Evolutionary conservation across 2,797 vertebrate genomes (phyloP).

Genomic region (Darevskia mixta): DNA sequence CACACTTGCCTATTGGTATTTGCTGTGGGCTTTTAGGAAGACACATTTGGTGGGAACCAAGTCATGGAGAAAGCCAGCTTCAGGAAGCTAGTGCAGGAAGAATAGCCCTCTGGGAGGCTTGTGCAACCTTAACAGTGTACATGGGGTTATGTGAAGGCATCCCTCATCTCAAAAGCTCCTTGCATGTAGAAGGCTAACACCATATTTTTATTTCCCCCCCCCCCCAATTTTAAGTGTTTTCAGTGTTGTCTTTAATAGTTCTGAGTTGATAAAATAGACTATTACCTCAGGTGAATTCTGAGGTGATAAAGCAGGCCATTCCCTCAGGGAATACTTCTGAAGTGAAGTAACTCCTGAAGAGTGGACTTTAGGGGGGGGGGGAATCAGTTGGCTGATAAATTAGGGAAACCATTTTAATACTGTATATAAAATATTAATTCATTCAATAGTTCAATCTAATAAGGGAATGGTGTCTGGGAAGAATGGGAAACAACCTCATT

Average conservation of each 20-base stretch:
- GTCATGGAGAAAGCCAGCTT: neutral
- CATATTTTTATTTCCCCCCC: no score
- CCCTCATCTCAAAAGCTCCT: neutral
- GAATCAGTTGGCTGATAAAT: neutral
- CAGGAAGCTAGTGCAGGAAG: neutral
- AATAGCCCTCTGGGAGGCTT: neutral
- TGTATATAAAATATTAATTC: neutral
- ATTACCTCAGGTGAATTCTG: no score
- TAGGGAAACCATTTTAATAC: neutral
- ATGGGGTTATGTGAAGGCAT: neutral
- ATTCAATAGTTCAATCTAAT: neutral
- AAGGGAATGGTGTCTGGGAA: neutral
- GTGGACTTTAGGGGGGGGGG: no score
- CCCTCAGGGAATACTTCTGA: no score
- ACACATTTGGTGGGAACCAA: neutral
- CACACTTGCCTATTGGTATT: slow-evolving; percentile 43
- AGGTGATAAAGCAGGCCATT: no score
- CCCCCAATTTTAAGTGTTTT: no score
- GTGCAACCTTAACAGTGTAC: neutral
- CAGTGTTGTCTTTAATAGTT: no score
- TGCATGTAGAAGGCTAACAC: neutral
- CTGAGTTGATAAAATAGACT: no score
- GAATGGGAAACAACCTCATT: neutral
- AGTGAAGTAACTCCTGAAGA: no score
- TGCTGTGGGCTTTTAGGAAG: slow-evolving; percentile 46